Evolutionary conservation across 2,797 vertebrate genomes (phyloP).

Genomic region (Cirrhinus mrigala): DNA sequence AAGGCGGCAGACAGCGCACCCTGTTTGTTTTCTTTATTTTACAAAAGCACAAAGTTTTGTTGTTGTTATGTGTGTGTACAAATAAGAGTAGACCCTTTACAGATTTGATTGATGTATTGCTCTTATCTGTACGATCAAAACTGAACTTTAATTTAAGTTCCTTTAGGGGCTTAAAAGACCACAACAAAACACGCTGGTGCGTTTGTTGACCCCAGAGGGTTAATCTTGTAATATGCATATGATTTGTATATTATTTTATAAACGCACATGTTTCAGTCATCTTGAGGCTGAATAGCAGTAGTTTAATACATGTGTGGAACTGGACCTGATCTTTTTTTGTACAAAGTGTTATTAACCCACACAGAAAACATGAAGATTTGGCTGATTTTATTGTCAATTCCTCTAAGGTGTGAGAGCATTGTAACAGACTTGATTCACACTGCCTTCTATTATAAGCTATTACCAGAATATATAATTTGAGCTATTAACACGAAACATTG

Average conservation of each 20-base stretch:
- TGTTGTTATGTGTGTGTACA: no score
- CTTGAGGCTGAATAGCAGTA: not conserved
- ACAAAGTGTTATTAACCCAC: not conserved
- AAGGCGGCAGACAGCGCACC: no score
- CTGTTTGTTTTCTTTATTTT: no score
- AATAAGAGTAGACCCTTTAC: no score
- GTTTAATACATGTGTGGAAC: not conserved
- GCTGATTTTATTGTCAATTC: not conserved
- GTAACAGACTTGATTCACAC: not conserved
- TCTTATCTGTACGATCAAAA: no score
- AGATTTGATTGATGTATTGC: no score
- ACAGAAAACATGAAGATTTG: not conserved
- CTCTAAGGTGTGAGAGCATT: not conserved
- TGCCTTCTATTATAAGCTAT: slow-evolving; percentile 1
- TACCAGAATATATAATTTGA: not conserved
- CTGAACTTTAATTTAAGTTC: no score
- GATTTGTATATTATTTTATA: not conserved
- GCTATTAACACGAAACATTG: not conserved
- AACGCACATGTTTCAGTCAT: not conserved
- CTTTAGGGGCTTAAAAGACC: no score
- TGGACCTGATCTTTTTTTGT: not conserved
- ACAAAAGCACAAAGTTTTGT: no score
- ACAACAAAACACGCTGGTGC: no score
- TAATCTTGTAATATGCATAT: not conserved
- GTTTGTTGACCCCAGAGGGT: no score